Evolutionary conservation across 2,888 invertebrate species (phyloP), one percentile per base, ranked within the genome.

Genomic region (Pristionchus arcanus): DNA sequence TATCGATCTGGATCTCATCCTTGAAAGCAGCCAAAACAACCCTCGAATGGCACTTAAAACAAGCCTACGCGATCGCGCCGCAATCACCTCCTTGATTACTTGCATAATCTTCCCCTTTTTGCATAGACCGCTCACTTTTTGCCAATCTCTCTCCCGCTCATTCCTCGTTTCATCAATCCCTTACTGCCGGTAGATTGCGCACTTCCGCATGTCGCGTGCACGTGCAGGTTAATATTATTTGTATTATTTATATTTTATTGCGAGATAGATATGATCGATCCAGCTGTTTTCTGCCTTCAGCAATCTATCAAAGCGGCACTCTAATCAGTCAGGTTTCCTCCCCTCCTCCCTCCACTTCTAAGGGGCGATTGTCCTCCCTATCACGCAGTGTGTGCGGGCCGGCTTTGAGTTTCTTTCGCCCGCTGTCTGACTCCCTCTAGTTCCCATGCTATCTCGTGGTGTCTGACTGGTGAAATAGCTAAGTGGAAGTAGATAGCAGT

Each of bases 341-440:
- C 68, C 68, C 68, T 66, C 25, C 59, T 28, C 31, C 31, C 31
- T 19, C 74, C 74, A 74, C 74, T 74, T 74, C 74, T 74, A 34
- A 37, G 74, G 63, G 74, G 74, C 74, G 74, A 74, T 74, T 74
- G 74, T 74, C 74, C 74, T 16, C 66, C 68, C 74, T 74, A 74
- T 74, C 74, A 74, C 74, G 74, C 74, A 25, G 37, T 74, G 74
- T 74, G 74, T 74, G 74, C 74, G 74, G 74, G 74, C 37, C 37
- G 74, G 74, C 74, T 74, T 74, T 74, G 21, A 34, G 37, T 37
- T 74, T 37, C 25, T 15, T 68, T 25, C 63, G 13, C 42, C 42
- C 42, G 11, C n/a, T 11, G 25, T n/a, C 63, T n/a, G 25, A 25
- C n/a, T 63, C 63, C n/a, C 63, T n/a, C n/a, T n/a, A 63, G 21